Percentiles rank a stretch among this genome's conserved stretches.
phyloP scores from a whole-genome alignment of 2,888 invertebrate genomes.

The Smittia aterrima region DNA sequence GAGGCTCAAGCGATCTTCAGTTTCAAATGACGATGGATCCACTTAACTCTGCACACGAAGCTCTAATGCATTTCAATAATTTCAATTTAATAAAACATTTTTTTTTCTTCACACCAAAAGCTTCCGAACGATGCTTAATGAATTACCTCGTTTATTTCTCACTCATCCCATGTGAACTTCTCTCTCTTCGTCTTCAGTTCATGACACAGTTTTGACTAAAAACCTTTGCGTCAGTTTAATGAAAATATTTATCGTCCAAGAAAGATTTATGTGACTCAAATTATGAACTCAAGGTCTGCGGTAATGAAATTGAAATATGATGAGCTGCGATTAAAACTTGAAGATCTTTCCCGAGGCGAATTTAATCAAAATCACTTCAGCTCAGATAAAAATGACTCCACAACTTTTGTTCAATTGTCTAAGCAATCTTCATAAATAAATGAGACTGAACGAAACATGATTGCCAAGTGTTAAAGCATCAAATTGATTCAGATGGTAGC shows the following conservation, averaged over 20 bases:
- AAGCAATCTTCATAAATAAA: too few species aligned
- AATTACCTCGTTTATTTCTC: neutral
- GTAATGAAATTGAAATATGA: neutral
- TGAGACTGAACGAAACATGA: too few species aligned
- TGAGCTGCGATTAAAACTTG: neutral
- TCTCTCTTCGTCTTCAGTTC: neutral
- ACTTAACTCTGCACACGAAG: neutral
- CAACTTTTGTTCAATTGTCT: too few species aligned
- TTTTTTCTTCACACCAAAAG: neutral
- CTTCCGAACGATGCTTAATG: neutral
- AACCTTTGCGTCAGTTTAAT: neutral
- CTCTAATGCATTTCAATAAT: neutral
- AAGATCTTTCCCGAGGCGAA: too few species aligned
- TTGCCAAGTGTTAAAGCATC: too few species aligned
- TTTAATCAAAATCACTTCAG: too few species aligned
- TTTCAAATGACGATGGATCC: slow-evolving; percentile 5
- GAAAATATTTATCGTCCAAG: slow-evolving; percentile 22
- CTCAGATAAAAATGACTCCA: too few species aligned
- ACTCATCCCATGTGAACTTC: slow-evolving; percentile 1
- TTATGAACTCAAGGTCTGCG: neutral
- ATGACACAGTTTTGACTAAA: neutral
- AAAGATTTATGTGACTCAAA: neutral
- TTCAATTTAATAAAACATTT: neutral
- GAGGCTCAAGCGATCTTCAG: neutral
- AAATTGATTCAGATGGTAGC: neutral